These are phyloP conservation scores for Aphelinus atriplicis DNA, from an alignment of 1,140 invertebrate genomes.

Conservation along the genomic window DNA sequence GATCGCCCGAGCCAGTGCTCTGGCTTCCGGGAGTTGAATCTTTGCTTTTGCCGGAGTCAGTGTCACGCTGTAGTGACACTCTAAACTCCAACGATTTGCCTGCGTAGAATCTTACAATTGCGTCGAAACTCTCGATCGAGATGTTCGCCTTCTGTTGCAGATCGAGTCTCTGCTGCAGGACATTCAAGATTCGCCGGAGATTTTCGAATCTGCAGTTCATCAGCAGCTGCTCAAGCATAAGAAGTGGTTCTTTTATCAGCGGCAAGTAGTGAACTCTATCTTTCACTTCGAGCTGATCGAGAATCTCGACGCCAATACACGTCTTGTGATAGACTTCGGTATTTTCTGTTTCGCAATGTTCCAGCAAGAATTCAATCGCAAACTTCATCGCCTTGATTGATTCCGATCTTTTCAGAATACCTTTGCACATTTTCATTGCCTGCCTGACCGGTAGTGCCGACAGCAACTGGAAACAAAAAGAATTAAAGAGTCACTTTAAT, in stretches of 20 bases:
- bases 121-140: slow-evolving; percentile 71
- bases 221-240: slow-evolving; percentile 78
- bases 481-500: slow-evolving; percentile 19
- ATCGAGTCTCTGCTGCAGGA: slow-evolving; percentile 45
- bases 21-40: slow-evolving; percentile 58
- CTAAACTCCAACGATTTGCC: slow-evolving; percentile 78
- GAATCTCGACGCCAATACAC: slow-evolving; percentile 70
- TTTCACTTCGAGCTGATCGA: slow-evolving; percentile 67
- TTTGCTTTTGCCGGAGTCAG: slow-evolving; percentile 61
- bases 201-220: slow-evolving; percentile 81
- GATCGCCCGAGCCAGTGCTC: slow-evolving; percentile 50
- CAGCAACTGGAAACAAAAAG: slow-evolving; percentile 59
- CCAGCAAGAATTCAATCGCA: slow-evolving; percentile 69
- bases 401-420: slow-evolving; percentile 71
- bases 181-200: slow-evolving; percentile 68
- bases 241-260: slow-evolving; percentile 72
- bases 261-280: slow-evolving; percentile 71
- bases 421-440: slow-evolving; percentile 70
- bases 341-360: slow-evolving; percentile 59
- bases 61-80: slow-evolving; percentile 62
- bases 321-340: slow-evolving; percentile 67
- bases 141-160: slow-evolving; percentile 44
- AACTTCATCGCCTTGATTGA: slow-evolving; percentile 72
- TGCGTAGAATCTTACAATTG: slow-evolving; percentile 75
- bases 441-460: slow-evolving; percentile 65